phyloP scores from a whole-genome alignment of 2,888 invertebrate genomes.

The Phortica magna region DNA sequence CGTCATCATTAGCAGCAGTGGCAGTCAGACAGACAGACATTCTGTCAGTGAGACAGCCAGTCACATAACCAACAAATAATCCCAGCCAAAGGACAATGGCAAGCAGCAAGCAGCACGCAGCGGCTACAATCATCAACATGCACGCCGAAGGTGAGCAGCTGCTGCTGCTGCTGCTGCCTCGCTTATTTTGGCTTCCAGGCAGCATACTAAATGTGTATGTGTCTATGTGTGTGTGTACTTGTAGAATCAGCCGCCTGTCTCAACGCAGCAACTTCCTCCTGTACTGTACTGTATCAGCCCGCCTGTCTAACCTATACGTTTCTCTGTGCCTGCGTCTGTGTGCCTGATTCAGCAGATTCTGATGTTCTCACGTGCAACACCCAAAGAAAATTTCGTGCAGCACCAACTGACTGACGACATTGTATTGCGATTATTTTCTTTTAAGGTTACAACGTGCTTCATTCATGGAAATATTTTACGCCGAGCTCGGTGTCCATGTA shows the following conservation, averaged over 20 bases:
- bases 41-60: not conserved
- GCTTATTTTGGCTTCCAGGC: conserved; percentile 65
- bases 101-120: not conserved
- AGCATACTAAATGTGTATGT: conserved; percentile 45
- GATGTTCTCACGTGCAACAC: conserved; percentile 24
- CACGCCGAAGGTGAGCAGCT: conserved; percentile 34
- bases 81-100: conserved; percentile 13
- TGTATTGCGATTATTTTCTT: not conserved
- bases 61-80: not conserved
- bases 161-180: conserved; percentile 46
- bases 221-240: not conserved
- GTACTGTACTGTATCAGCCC: not conserved
- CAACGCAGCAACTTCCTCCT: not conserved
- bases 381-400: not conserved
- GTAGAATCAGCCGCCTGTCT: not conserved
- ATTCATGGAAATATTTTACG: conserved; percentile 1
- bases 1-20: conserved; percentile 39
- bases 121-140: not conserved
- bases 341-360: conserved; percentile 11
- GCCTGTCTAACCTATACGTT: not conserved
- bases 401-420: not conserved
- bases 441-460: conserved; percentile 21
- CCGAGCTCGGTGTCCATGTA: not conserved
- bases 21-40: not conserved
- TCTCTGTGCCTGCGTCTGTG: conserved; percentile 16